Base-by-base conservation (phyloP, 1,140 invertebrate species). In the Drosophila auraria region DNA sequence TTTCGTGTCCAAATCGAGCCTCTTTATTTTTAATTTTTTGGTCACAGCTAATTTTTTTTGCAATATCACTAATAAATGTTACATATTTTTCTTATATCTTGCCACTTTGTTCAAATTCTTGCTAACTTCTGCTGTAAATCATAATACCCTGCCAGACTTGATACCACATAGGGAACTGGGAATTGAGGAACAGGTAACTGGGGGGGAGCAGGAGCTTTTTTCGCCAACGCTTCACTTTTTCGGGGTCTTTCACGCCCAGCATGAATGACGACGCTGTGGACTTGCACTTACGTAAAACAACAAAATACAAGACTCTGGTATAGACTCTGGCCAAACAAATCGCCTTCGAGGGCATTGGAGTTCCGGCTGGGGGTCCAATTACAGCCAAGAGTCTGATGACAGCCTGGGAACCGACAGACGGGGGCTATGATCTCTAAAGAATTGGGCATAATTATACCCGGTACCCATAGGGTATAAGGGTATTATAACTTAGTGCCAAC, bases 231-330 rank as follows among this genome's bases (percentile, higher is more conserved):
- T 40, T 69, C 78, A 54, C 36, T 78, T 80, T 49, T 63, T 33
- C 6, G 17, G 50, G 60, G 20, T 56, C 77, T 87, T 86, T 86
- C 82, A 82, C 82, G 74, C 74, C 74, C 40, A 51, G 12, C 63
- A 87, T 87, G 83, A 87, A 87, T 87, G 81, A 65, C 76, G 23
- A 57, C 8, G 36, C 23, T 70, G 45, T 36, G 36, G 72, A 25
- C 44, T 63, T 50, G 60, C 23, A 51, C 50, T 84, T 80, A 76
- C 50, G 36, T 74, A 82, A 65, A 62, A 64, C 49, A 64, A 63
- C n/a, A 44, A 6, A 6, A 38, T 20, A 27, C 33, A 54, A 23
- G 14, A 15, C 15, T n/a, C 5, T 0, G 12, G 4, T 2, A 14
- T 58, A 58, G 20, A 38, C 12, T 44, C 59, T 38, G 33, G 23